Evolutionary conservation across 2,888 invertebrate species (phyloP), one percentile per base, ranked within the genome.

Genomic region (Odontocolon sp.): DNA sequence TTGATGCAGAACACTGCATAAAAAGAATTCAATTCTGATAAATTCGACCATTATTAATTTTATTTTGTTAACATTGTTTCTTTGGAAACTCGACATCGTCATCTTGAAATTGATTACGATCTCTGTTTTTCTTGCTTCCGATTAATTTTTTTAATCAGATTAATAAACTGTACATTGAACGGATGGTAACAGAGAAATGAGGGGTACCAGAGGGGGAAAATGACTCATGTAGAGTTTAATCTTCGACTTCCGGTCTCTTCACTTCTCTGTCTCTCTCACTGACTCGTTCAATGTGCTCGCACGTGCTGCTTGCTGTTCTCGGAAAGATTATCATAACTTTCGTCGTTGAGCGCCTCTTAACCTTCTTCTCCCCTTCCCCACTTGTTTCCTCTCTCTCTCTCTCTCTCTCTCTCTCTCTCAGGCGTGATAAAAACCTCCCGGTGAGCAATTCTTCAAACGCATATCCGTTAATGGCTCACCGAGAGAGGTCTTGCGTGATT

Each of bases 271-370:
- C 31, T 42, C 50, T 73, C 63, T 52, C 45, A 18, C 18, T 21
- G 4, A 4, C 11, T 31, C 64, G 18, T 16, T 63, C 28, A 21
- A 52, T 69, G 77, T 73, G 64, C 69, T 72, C 79, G 79, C 82
- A 80, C 79, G 80, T 81, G 79, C 78, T 79, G 71, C 77, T 64
- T 71, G 56, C 77, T 80, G 70, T 78, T 80, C 66, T 66, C 8
- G 6, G 70, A 70, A 66, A 54, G 31, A 70, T 76, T 70, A 76
- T 76, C 66, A 59, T 70, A 76, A 76, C 52, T 61, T 70, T 76
- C 59, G 45, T 70, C 69, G 66, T 61, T 66, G 56, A 66, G 31
- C 45, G 14, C 59, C 59, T 70, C 59, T 66, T 45, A 66, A 70
- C 66, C 59, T 42, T 66, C 40, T 36, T 54, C 26, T 33, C 9